Evolutionary conservation across 2,888 invertebrate species (phyloP).

Genomic region (Pecten maximus): DNA sequence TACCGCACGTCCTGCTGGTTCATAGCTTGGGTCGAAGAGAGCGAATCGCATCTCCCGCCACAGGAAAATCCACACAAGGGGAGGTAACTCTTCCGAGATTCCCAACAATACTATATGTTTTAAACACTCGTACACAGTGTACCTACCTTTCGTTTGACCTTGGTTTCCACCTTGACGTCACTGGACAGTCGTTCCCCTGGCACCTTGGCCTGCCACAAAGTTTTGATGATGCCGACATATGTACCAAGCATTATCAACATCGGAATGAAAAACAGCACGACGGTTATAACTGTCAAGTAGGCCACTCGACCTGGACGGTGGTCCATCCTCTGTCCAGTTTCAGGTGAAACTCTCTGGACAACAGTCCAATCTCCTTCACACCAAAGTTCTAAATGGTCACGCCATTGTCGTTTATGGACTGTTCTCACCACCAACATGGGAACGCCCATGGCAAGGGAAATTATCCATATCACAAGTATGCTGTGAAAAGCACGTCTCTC

Average conservation of each 20-base stretch:
- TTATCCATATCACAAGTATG: conserved; percentile 87
- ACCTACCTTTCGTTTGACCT: conserved; percentile 79
- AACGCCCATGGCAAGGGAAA: conserved; percentile 86
- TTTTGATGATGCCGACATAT: conserved; percentile 88
- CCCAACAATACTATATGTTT: no score
- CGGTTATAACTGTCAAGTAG: conserved; percentile 91
- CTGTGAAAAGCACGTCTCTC: conserved; percentile 87
- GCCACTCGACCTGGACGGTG: conserved; percentile 84
- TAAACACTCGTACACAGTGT: no score
- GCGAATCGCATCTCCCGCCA: no score
- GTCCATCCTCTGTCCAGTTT: conserved; percentile 41
- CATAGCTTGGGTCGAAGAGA: no score
- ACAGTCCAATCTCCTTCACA: conserved; percentile 86
- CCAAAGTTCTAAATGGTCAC: conserved; percentile 89
- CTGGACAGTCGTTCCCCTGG: conserved; percentile 80
- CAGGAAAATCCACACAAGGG: no score
- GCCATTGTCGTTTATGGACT: conserved; percentile 87
- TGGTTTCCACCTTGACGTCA: conserved; percentile 78
- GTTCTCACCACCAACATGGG: conserved; percentile 81
- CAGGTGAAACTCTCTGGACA: conserved; percentile 49
- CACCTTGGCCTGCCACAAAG: conserved; percentile 84
- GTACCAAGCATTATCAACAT: conserved; percentile 88
- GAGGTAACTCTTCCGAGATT: no score
- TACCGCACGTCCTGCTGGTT: no score
- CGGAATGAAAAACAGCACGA: conserved; percentile 90